Evolutionary conservation across 2,888 invertebrate genomes (phyloP).

Genomic region (Strigamia transsilvanica): DNA sequence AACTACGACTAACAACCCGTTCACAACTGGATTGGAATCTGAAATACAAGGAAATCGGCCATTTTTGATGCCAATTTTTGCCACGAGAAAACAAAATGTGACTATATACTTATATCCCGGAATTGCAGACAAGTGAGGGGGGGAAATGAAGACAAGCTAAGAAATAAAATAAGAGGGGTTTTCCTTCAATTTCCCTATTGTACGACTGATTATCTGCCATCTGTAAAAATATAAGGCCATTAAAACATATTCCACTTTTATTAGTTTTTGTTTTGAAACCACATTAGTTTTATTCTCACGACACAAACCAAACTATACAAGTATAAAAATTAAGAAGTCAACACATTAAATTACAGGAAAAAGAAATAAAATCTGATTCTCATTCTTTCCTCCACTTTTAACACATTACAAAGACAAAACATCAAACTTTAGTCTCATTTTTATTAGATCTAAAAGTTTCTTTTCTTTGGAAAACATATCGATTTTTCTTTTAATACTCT

Average conservation of each 20-base stretch:
- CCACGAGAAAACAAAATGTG: not conserved
- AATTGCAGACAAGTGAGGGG: not conserved
- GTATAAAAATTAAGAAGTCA: conserved; percentile 15
- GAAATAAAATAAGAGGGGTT: not conserved
- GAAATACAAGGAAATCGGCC: not conserved
- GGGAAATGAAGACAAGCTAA: not conserved
- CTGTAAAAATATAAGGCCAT: conserved; percentile 27
- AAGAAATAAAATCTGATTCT: conserved; percentile 1
- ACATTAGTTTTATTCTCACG: conserved; percentile 18
- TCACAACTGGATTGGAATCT: too few species aligned
- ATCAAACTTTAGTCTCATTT: not conserved
- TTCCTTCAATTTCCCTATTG: conserved; percentile 13
- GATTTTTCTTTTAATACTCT: not conserved
- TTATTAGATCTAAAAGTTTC: not conserved
- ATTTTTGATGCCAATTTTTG: not conserved
- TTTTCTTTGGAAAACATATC: conserved; percentile 1
- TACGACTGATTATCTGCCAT: not conserved
- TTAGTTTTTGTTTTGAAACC: conserved; percentile 18
- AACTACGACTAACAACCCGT: too few species aligned
- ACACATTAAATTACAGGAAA: conserved; percentile 11
- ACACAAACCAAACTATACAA: conserved; percentile 28
- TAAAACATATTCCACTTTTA: not conserved
- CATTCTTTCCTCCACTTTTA: not conserved
- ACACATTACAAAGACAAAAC: not conserved
- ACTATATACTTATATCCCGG: not conserved